Evolutionary conservation across 2,888 invertebrate species (phyloP).

Genomic region (Stenodera caucasica): DNA sequence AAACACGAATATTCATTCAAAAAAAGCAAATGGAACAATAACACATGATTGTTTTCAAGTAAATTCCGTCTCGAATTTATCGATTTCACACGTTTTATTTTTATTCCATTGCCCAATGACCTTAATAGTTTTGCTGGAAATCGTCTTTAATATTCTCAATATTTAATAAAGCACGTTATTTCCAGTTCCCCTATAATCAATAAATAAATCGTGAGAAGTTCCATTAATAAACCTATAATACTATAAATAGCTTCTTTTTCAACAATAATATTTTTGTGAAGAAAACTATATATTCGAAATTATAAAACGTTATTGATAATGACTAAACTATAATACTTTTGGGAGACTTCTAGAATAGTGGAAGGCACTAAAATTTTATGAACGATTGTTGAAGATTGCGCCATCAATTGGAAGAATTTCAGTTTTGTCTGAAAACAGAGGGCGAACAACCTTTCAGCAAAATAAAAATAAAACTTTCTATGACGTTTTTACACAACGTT

Average conservation of each 20-base stretch:
- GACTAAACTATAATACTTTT: background rate
- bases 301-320: slow-evolving; percentile 8
- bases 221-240: slow-evolving; percentile 23
- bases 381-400: slow-evolving; percentile 2
- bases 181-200: slow-evolving; percentile 10
- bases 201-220: slow-evolving; percentile 21
- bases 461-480: background rate
- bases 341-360: slow-evolving; percentile 4
- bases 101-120: background rate
- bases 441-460: background rate
- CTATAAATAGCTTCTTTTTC: too few relatives aligned
- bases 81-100: background rate
- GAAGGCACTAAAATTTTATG: slow-evolving; percentile 13
- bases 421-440: slow-evolving; percentile 9
- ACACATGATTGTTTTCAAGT: too few relatives aligned
- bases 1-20: too few relatives aligned
- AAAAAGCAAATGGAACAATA: too few relatives aligned
- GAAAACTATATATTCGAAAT: too few relatives aligned
- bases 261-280: too few relatives aligned
- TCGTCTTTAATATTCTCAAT: background rate
- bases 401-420: background rate
- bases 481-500: slow-evolving; percentile 15
- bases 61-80: too few relatives aligned
- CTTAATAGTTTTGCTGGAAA: slow-evolving; percentile 4
- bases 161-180: background rate